Evolutionary conservation across 2,888 invertebrate genomes (phyloP).

Genomic region (Microctonus aethiopoides): DNA sequence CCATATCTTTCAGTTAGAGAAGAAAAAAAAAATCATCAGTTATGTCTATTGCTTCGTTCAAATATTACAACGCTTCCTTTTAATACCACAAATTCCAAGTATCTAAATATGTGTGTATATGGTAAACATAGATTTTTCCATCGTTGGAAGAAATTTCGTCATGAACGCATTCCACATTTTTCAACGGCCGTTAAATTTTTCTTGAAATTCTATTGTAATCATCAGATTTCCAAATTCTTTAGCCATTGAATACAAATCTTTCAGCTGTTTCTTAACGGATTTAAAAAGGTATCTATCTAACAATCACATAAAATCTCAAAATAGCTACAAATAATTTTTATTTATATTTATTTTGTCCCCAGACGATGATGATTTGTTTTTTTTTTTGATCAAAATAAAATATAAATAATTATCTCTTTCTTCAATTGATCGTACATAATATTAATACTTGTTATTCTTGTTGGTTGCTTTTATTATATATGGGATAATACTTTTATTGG

Average conservation of each 20-base stretch:
- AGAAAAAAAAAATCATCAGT: background rate
- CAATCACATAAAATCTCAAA: too few species aligned
- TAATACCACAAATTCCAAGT: background rate
- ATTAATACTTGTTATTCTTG: too few species aligned
- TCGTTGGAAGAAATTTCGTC: background rate
- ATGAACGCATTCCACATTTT: background rate
- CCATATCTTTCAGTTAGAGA: background rate
- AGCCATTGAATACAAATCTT: background rate
- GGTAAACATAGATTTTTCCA: background rate
- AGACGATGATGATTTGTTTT: too few species aligned
- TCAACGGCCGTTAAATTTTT: background rate
- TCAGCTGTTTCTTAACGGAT: background rate
- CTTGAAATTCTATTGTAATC: background rate
- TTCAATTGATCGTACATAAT: too few species aligned
- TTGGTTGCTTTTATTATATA: background rate
- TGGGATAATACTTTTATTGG: slow-evolving; percentile 14
- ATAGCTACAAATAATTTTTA: too few species aligned
- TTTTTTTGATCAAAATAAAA: too few species aligned
- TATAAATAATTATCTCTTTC: too few species aligned
- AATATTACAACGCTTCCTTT: background rate
- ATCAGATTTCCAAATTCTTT: background rate
- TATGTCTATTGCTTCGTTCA: background rate
- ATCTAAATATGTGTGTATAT: background rate
- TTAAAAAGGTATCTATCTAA: background rate
- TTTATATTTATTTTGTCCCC: too few species aligned